These are phyloP conservation scores for Eumacrocentrus americanus DNA, from an alignment of 2,888 invertebrate genomes.

Conservation along the genomic window DNA sequence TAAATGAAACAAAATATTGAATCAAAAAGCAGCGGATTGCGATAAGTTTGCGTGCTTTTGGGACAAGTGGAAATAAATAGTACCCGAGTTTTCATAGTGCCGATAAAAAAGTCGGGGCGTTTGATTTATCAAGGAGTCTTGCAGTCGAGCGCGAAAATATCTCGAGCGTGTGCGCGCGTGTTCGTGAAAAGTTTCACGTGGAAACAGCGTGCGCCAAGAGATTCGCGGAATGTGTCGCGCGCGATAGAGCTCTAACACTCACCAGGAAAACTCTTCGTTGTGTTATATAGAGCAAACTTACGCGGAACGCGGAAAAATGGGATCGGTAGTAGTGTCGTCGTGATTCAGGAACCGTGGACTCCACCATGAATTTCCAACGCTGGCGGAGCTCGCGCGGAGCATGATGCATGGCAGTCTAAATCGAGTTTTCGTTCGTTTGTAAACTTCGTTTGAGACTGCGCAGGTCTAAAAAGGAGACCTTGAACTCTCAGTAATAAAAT, in stretches of 20 bases:
- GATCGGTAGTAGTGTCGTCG: slow-evolving; percentile 39
- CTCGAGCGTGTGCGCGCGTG: slow-evolving; percentile 14
- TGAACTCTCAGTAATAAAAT: slow-evolving; percentile 5
- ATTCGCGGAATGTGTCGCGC: slow-evolving; percentile 30
- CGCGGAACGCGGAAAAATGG: slow-evolving; percentile 52
- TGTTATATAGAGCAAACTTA: slow-evolving; percentile 37
- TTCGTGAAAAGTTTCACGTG: slow-evolving; percentile 25
- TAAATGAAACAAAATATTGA: not conserved
- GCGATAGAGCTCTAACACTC: slow-evolving; percentile 11
- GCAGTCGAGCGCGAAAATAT: slow-evolving; percentile 21
- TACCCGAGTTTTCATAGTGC: not conserved
- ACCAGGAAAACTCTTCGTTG: slow-evolving; percentile 16
- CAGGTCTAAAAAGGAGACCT: slow-evolving; percentile 5
- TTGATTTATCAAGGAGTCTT: slow-evolving; percentile 18
- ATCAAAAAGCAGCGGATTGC: not conserved
- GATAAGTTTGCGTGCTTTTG: no score
- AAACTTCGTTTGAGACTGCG: slow-evolving; percentile 47
- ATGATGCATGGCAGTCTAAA: slow-evolving; percentile 54
- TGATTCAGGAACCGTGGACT: slow-evolving; percentile 37
- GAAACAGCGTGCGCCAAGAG: slow-evolving; percentile 18
- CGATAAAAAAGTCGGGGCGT: not conserved
- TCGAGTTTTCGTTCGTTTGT: slow-evolving; percentile 57
- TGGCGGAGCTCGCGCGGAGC: slow-evolving; percentile 32
- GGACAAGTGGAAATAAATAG: not conserved
- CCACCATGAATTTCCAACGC: slow-evolving; percentile 43